Conservation (phyloP, 2,888 invertebrate species). For the Heliconius cydno region DNA sequence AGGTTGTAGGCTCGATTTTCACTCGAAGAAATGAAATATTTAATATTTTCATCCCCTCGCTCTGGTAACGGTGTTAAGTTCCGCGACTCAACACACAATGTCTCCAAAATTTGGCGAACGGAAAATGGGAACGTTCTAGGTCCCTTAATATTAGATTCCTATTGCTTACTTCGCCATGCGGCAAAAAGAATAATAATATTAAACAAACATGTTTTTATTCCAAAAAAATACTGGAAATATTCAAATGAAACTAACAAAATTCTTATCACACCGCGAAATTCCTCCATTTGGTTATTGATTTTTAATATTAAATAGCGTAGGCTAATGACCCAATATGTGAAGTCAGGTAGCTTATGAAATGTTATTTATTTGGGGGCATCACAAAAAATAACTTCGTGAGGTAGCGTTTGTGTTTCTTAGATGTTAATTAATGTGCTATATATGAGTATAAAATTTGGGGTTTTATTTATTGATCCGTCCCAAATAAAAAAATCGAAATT, state of each 20-base stretch:
- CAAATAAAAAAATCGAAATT: not conserved
- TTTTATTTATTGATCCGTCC: not conserved
- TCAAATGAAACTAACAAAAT: not conserved
- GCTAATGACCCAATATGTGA: slow-evolving; percentile 44
- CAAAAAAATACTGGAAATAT: no score
- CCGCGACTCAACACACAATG: no score
- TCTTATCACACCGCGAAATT: slow-evolving; percentile 28
- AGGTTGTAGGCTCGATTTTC: no score
- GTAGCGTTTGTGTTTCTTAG: slow-evolving; percentile 35
- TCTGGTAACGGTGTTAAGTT: no score
- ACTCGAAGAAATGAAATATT: no score
- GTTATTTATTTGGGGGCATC: slow-evolving; percentile 46
- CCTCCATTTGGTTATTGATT: slow-evolving; percentile 22
- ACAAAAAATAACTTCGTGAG: slow-evolving; percentile 33
- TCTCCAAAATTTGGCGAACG: no score
- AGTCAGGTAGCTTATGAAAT: slow-evolving; percentile 48
- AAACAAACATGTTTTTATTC: no score
- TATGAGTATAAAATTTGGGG: not conserved
- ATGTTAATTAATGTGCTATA: slow-evolving; percentile 21
- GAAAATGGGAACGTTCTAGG: no score
- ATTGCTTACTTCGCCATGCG: no score
- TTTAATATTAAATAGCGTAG: slow-evolving; percentile 14
- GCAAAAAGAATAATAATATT: no score
- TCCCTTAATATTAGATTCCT: no score
- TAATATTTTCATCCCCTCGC: no score